Evolutionary conservation across 2,113 vertebrate genomes (phyloP).

Genomic region (Geothlypis trichas): DNA sequence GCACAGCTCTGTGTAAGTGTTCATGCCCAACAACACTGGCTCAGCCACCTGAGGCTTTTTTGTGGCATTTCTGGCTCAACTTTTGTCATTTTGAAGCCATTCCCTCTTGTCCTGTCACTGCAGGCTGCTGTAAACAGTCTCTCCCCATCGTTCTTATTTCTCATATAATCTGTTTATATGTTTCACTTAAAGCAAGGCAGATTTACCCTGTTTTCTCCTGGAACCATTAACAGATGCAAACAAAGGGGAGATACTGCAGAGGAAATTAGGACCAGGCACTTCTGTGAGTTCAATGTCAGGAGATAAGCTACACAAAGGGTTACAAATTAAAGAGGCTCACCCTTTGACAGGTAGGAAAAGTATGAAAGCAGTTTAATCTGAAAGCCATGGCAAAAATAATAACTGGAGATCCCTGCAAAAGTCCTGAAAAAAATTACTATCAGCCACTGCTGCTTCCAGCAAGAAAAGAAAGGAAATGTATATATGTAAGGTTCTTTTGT

Average conservation of each 20-base stretch:
- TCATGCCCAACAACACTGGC: not conserved
- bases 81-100: not conserved
- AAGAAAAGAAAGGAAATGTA: not conserved
- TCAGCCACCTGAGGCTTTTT: not conserved
- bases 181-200: not conserved
- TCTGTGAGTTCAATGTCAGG: not conserved
- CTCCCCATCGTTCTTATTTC: not conserved
- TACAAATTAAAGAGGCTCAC: conserved; percentile 1
- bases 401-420: not conserved
- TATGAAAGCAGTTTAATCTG: not conserved
- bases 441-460: not conserved
- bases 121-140: not conserved
- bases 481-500: not conserved
- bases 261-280: conserved; percentile 6
- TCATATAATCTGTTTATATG: not conserved
- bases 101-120: rapidly evolving
- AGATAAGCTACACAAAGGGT: conserved; percentile 12
- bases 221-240: not conserved
- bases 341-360: not conserved
- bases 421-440: not conserved
- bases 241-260: not conserved
- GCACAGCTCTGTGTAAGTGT: not conserved
- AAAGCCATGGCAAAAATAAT: not conserved
- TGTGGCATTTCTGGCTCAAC: not conserved
- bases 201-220: not conserved